Conservation (phyloP, 2,888 invertebrate species). For the Eristalis pertinax region DNA sequence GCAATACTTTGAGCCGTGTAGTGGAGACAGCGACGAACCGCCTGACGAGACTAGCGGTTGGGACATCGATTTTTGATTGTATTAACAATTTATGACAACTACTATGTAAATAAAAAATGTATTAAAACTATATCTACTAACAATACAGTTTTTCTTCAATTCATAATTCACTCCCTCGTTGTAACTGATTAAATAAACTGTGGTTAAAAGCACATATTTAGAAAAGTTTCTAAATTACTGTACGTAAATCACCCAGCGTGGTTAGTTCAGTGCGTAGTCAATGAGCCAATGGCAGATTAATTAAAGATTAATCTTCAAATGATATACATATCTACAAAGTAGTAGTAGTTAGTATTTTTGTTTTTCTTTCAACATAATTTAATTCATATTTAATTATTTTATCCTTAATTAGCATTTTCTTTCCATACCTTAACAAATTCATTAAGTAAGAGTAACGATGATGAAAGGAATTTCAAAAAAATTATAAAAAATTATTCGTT, state of each 20-base stretch:
- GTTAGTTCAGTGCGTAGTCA: background rate
- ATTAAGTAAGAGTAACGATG: too few species aligned
- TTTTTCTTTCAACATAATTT: too few species aligned
- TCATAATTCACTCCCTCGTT: background rate
- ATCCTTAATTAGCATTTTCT: too few species aligned
- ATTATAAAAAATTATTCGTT: too few species aligned
- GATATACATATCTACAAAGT: too few species aligned
- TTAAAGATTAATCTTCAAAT: conserved; percentile 48
- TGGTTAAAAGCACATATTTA: too few species aligned
- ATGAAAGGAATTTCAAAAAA: too few species aligned
- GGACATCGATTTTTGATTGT: conserved; percentile 92
- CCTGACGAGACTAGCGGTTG: conserved; percentile 95
- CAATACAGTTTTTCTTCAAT: background rate
- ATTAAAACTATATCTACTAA: background rate
- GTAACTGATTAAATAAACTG: too few species aligned
- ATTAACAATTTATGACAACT: background rate
- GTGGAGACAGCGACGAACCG: conserved; percentile 90
- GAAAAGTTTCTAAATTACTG: background rate
- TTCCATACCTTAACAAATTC: too few species aligned
- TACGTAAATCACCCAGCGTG: conserved; percentile 13
- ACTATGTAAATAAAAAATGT: conserved; percentile 23
- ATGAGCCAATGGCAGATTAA: conserved; percentile 23
- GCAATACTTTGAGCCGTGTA: conserved; percentile 90
- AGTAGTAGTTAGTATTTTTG: too few species aligned
- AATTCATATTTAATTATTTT: too few species aligned